phyloP scores from a whole-genome alignment of 2,888 invertebrate genomes.

The Nymphalis c-album region DNA sequence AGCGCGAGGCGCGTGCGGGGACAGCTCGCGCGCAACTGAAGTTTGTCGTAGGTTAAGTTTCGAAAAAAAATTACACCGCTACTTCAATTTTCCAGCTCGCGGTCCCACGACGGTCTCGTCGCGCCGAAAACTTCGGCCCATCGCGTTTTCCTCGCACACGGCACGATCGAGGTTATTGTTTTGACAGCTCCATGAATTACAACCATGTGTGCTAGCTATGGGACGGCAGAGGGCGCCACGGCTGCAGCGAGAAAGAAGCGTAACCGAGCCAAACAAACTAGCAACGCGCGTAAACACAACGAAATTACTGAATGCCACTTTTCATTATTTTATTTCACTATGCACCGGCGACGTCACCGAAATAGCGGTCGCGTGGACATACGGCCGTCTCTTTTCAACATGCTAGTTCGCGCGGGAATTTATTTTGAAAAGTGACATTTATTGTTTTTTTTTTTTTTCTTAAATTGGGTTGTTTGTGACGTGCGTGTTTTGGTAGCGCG shows the following conservation, averaged over 20 bases:
- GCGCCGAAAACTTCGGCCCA: slow-evolving; percentile 59
- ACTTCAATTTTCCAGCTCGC: slow-evolving; percentile 73
- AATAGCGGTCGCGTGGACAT: slow-evolving; percentile 62
- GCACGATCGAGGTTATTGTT: slow-evolving; percentile 56
- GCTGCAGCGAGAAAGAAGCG: slow-evolving; percentile 62
- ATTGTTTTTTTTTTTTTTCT: slow-evolving; percentile 49
- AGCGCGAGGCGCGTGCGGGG: slow-evolving; percentile 67
- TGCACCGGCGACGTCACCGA: slow-evolving; percentile 77
- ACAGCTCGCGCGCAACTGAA: slow-evolving; percentile 79
- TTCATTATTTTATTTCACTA: slow-evolving; percentile 80
- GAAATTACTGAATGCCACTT: slow-evolving; percentile 80
- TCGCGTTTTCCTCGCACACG: slow-evolving; percentile 35
- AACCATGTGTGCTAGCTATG: slow-evolving; percentile 43
- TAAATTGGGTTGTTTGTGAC: slow-evolving; percentile 42
- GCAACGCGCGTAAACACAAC: slow-evolving; percentile 80
- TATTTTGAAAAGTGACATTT: slow-evolving; percentile 57
- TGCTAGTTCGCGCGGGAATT: slow-evolving; percentile 53
- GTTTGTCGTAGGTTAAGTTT: slow-evolving; percentile 79
- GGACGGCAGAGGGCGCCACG: slow-evolving; percentile 41
- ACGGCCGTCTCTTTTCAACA: slow-evolving; percentile 66
- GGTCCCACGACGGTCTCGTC: slow-evolving; percentile 53
- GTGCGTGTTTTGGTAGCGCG: slow-evolving; percentile 38
- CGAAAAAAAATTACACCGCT: slow-evolving; percentile 69
- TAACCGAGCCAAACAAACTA: slow-evolving; percentile 68
- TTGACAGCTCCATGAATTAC: slow-evolving; percentile 61